Evolutionary conservation across 2,888 invertebrate species (phyloP).

Genomic region (Andrena trimmerana): DNA sequence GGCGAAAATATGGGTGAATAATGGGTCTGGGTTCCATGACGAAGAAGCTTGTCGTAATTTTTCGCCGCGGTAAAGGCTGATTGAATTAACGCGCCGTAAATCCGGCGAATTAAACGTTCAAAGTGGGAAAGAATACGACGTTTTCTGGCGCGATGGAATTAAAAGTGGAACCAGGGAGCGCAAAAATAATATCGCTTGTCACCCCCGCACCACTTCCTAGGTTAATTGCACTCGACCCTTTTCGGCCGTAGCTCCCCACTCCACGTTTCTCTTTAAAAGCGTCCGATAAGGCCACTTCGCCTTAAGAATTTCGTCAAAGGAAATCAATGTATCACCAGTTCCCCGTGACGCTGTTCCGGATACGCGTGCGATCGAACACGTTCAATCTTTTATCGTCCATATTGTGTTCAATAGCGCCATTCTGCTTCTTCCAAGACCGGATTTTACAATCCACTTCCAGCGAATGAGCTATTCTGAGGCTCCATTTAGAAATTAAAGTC

Average conservation of each 20-base stretch:
- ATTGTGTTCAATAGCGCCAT: background rate
- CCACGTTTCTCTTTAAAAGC: conserved; percentile 35
- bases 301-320: conserved; percentile 30
- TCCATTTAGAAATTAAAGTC: background rate
- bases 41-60: conserved; percentile 19
- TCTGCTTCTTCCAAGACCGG: background rate
- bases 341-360: background rate
- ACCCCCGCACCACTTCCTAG: conserved; percentile 42
- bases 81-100: conserved; percentile 59
- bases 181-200: conserved; percentile 53
- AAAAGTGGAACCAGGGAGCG: conserved; percentile 48
- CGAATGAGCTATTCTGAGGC: background rate
- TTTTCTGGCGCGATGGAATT: conserved; percentile 47
- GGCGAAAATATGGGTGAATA: conserved; percentile 6
- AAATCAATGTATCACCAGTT: conserved; percentile 20
- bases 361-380: background rate
- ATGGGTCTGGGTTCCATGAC: conserved; percentile 1
- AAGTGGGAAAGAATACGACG: conserved; percentile 20
- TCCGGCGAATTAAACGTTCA: conserved; percentile 47
- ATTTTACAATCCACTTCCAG: background rate
- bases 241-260: conserved; percentile 37
- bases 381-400: background rate
- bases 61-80: conserved; percentile 18
- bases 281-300: conserved; percentile 39
- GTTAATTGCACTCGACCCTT: conserved; percentile 74